A percentile compares a stretch with the other conserved stretches of the same genome.
These are phyloP conservation scores for Heliopora coerulea DNA, from an alignment of 92 coral and sea anemone genomes.

Conservation along the genomic window DNA sequence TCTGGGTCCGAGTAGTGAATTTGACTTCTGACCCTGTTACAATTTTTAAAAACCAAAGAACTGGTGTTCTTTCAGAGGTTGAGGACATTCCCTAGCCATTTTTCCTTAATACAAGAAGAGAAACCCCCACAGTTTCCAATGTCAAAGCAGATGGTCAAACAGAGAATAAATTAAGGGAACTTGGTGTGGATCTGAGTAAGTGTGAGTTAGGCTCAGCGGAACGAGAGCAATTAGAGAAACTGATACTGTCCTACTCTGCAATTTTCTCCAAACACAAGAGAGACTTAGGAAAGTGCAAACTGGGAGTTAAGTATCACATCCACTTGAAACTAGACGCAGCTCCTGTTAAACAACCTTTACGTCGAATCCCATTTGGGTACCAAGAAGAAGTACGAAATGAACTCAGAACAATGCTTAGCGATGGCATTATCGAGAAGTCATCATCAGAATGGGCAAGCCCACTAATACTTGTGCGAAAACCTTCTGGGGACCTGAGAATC, in stretches of 20 bases:
- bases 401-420: slow-evolving; percentile 47
- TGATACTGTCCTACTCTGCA: slow-evolving; percentile 45
- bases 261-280: slow-evolving; percentile 41
- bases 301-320: slow-evolving; percentile 50
- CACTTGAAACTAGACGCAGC: slow-evolving; percentile 44
- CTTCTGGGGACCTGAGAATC: slow-evolving; percentile 48
- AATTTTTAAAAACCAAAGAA: slow-evolving; percentile 53
- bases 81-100: slow-evolving; percentile 51
- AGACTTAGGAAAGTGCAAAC: slow-evolving; percentile 44
- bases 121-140: slow-evolving; percentile 1
- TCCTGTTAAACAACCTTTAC: slow-evolving; percentile 28
- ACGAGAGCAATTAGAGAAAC: slow-evolving; percentile 31
- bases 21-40: slow-evolving; percentile 36
- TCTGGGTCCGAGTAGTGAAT: slow-evolving; percentile 59
- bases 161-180: slow-evolving; percentile 45
- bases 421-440: slow-evolving; percentile 53
- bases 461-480: slow-evolving; percentile 39
- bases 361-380: slow-evolving; percentile 44
- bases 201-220: background rate
- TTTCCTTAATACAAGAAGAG: slow-evolving; percentile 17
- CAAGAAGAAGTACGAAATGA: slow-evolving; percentile 47
- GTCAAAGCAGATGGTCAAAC: slow-evolving; percentile 1
- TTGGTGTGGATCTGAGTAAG: slow-evolving; percentile 19
- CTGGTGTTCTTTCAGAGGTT: slow-evolving; percentile 49
- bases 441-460: slow-evolving; percentile 57